Conservation (phyloP, 2,797 vertebrate species). For the Sitta carolinensis region DNA sequence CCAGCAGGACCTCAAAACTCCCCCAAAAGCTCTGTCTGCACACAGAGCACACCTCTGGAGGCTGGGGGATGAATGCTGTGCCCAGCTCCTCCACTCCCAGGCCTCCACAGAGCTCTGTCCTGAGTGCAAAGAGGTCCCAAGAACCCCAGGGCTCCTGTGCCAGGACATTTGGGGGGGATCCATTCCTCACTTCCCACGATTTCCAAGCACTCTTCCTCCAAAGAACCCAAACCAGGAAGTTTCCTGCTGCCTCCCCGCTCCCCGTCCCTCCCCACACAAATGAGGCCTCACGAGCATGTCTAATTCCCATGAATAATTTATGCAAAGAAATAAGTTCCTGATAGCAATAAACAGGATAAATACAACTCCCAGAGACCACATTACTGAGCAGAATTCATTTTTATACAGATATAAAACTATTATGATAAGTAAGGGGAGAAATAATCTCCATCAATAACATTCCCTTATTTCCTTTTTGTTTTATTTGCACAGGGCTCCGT, state of each 20-base stretch:
- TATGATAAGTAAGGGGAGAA: slow-evolving; percentile 54
- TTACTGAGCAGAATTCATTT: slow-evolving; percentile 55
- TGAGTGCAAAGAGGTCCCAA: not conserved
- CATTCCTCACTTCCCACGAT: not conserved
- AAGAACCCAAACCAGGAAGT: not conserved
- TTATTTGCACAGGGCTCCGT: slow-evolving; percentile 18
- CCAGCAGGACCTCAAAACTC: not conserved
- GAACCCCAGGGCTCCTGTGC: accelerated
- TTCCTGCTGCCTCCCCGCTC: not conserved
- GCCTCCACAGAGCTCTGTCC: not conserved
- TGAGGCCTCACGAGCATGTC: not conserved
- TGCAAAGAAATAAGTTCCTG: slow-evolving; percentile 55
- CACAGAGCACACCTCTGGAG: not conserved
- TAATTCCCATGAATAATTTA: slow-evolving; percentile 63
- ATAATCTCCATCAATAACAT: slow-evolving; percentile 45
- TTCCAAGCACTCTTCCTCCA: not conserved
- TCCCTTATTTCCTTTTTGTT: slow-evolving; percentile 43
- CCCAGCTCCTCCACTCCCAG: not conserved
- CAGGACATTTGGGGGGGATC: too few relatives aligned
- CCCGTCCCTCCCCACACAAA: not conserved
- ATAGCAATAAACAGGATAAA: slow-evolving; percentile 63
- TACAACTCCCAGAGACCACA: slow-evolving; percentile 54
- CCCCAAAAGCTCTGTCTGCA: not conserved
- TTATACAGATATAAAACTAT: slow-evolving; percentile 49
- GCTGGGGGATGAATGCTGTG: not conserved